Conservation (phyloP, 2,888 invertebrate genomes). For the Oxyteleia sp. region DNA sequence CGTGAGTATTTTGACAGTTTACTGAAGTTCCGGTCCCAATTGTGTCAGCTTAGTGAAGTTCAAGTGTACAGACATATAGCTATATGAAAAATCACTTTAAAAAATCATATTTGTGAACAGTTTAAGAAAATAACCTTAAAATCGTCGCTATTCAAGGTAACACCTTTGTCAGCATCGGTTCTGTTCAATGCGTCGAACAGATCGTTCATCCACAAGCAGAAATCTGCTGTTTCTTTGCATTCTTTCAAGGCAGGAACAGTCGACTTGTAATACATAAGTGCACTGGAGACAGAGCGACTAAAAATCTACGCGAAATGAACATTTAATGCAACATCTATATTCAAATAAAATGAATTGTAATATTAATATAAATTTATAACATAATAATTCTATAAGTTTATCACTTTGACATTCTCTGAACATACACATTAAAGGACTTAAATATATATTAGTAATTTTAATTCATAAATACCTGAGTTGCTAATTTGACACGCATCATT, state of each 20-base stretch:
- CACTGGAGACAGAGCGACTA: background rate
- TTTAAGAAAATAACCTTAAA: background rate
- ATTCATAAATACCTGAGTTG: constrained; percentile 2
- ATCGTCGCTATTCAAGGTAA: background rate
- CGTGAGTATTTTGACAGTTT: too few species aligned
- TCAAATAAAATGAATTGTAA: too few species aligned
- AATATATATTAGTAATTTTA: background rate
- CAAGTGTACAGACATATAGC: too few species aligned
- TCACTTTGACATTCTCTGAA: background rate
- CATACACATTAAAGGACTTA: background rate
- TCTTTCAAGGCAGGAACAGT: background rate
- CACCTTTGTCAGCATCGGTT: background rate
- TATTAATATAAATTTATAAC: too few species aligned
- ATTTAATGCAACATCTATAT: too few species aligned
- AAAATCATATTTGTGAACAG: too few species aligned
- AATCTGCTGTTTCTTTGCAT: background rate
- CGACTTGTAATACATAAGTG: background rate
- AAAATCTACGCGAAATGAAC: background rate
- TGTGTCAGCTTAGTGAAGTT: too few species aligned
- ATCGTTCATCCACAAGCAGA: background rate
- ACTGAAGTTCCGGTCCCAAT: too few species aligned
- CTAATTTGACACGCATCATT: constrained; percentile 3
- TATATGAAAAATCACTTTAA: too few species aligned
- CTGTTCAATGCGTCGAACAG: background rate
- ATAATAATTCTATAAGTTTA: too few species aligned